Evolutionary conservation across 2,888 invertebrate species (phyloP).

Genomic region (Dione vanillae): DNA sequence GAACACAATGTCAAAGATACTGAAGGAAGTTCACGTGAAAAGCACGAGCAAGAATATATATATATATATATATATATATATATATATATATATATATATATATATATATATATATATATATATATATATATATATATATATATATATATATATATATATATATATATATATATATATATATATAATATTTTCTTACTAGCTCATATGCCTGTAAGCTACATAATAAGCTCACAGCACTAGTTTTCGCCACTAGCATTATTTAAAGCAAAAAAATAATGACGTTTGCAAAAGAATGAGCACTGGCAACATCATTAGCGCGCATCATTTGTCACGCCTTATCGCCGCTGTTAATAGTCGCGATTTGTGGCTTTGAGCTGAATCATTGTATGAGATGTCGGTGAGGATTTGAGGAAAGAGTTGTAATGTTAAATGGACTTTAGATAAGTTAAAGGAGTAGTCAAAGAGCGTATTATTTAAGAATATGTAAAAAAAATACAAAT

Average conservation of each 20-base stretch:
- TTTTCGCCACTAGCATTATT: neutral
- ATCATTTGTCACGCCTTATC: slow-evolving; percentile 70
- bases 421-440: neutral
- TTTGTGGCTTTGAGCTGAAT: slow-evolving; percentile 55
- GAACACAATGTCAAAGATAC: no score
- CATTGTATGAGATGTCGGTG: slow-evolving; percentile 50
- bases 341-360: slow-evolving; percentile 62
- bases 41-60: no score
- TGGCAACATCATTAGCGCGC: slow-evolving; percentile 62
- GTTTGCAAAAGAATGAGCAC: slow-evolving; percentile 7
- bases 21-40: no score
- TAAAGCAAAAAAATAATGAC: slow-evolving; percentile 14
- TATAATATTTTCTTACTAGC: no score
- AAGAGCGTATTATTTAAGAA: neutral
- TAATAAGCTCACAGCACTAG: neutral
- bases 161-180: no score
- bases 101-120: no score
- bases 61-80: no score
- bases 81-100: no score
- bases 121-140: no score
- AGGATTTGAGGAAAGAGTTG: slow-evolving; percentile 8
- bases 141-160: no score
- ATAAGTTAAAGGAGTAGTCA: slow-evolving; percentile 1
- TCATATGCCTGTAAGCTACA: no score
- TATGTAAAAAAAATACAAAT: neutral